phyloP scores from a whole-genome alignment of 2,113 vertebrate genomes.

The Sminthopsis crassicaudata region DNA sequence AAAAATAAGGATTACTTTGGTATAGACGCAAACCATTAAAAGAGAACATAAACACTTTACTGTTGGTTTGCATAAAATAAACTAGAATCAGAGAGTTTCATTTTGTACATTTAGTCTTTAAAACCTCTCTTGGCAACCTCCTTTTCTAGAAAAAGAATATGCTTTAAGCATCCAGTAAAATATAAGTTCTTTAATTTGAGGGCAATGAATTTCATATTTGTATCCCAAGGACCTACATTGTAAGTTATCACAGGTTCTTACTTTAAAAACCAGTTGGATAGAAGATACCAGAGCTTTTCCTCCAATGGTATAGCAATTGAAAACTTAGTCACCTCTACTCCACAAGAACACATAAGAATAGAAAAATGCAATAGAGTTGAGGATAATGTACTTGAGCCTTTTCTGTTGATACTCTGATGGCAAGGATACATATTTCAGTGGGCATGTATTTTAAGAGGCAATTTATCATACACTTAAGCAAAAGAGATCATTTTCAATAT shows the following conservation, averaged over 20 bases:
- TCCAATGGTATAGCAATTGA: background rate
- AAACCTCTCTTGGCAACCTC: background rate
- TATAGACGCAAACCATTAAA: background rate
- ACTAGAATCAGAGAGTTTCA: background rate
- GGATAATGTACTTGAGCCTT: background rate
- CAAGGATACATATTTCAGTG: background rate
- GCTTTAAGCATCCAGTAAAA: background rate
- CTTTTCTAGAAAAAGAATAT: background rate
- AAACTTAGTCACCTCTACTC: background rate
- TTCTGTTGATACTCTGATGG: background rate
- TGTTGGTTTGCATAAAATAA: background rate
- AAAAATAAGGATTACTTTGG: background rate
- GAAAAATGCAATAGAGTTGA: background rate
- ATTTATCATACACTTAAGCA: constrained; percentile 17
- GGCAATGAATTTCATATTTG: background rate
- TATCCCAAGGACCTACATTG: background rate
- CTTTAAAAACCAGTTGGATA: background rate
- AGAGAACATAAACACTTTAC: background rate
- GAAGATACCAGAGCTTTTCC: background rate
- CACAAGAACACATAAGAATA: background rate
- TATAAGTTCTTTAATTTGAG: background rate
- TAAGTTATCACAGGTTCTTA: background rate
- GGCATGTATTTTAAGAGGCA: background rate
- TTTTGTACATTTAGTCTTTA: background rate
- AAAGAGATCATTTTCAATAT: background rate